Evolutionary conservation across 1,140 invertebrate genomes (phyloP).

Genomic region (Acromyrmex charruanus): DNA sequence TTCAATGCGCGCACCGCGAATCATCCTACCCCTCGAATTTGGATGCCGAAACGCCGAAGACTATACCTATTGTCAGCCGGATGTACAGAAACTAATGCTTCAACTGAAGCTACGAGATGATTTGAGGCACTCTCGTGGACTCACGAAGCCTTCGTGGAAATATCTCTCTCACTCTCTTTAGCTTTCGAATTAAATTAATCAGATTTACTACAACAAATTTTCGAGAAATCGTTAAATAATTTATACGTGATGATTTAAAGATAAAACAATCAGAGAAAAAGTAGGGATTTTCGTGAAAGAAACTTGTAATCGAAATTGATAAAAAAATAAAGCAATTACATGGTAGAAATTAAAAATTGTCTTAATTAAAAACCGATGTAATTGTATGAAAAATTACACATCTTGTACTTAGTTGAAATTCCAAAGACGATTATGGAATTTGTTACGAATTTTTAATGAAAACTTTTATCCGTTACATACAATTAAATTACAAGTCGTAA

Average conservation of each 20-base stretch:
- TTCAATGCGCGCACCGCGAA: conserved; percentile 70
- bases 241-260: too few species aligned
- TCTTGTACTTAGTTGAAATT: not conserved
- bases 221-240: not conserved
- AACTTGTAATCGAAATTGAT: not conserved
- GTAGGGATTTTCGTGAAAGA: not conserved
- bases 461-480: not conserved
- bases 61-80: conserved; percentile 73
- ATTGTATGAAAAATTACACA: not conserved
- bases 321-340: not conserved
- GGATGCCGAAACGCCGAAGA: conserved; percentile 74
- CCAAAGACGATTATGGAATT: not conserved
- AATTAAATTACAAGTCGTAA: not conserved
- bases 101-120: conserved; percentile 37
- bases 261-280: not conserved
- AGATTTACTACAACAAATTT: not conserved
- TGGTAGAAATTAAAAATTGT: not conserved
- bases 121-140: conserved; percentile 9
- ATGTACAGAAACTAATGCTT: conserved; percentile 62
- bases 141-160: conserved; percentile 1
- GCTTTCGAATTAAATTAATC: conserved; percentile 28
- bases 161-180: not conserved
- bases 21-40: conserved; percentile 74
- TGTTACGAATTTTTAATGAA: not conserved
- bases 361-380: not conserved